These are phyloP conservation scores for Vulpes lagopus DNA, from an alignment of 2,113 vertebrate species.

Conservation along the genomic window DNA sequence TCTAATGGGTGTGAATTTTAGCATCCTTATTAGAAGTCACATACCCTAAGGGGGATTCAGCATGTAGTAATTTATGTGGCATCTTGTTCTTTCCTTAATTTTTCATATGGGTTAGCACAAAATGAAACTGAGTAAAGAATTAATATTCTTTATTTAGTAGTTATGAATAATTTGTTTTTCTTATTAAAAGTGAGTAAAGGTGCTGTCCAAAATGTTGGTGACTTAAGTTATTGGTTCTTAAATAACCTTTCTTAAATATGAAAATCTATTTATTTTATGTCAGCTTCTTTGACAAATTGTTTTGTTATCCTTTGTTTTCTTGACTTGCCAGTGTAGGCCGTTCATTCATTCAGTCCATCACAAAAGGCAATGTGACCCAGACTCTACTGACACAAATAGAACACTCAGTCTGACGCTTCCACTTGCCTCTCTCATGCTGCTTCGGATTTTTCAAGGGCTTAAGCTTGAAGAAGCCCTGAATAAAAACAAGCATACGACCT, in stretches of 20 bases:
- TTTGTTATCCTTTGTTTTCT: not conserved
- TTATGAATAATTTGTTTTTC: not conserved
- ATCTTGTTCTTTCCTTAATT: not conserved
- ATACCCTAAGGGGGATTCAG: not conserved
- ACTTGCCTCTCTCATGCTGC: not conserved
- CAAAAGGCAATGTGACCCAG: not conserved
- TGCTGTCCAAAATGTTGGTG: not conserved
- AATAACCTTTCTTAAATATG: constrained; percentile 17
- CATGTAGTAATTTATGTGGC: not conserved
- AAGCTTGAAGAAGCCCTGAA: not conserved
- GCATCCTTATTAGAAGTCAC: not conserved
- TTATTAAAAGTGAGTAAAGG: constrained; percentile 46
- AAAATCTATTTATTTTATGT: constrained; percentile 38
- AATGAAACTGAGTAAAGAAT: constrained; percentile 42
- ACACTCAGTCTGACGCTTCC: not conserved
- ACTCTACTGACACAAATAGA: not conserved
- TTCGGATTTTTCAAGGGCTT: not conserved
- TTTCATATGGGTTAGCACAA: not conserved
- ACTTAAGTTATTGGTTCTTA: not conserved
- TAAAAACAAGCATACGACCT: not conserved
- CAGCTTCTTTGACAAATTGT: not conserved
- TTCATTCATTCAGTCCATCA: not conserved
- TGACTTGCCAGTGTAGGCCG: not conserved
- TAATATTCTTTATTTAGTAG: constrained; percentile 36
- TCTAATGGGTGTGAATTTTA: constrained; percentile 34